A percentile compares a stretch with the other conserved stretches of the same genome.
Conservation (phyloP, 2,888 invertebrate genomes). For the Alsophila aescularia region DNA sequence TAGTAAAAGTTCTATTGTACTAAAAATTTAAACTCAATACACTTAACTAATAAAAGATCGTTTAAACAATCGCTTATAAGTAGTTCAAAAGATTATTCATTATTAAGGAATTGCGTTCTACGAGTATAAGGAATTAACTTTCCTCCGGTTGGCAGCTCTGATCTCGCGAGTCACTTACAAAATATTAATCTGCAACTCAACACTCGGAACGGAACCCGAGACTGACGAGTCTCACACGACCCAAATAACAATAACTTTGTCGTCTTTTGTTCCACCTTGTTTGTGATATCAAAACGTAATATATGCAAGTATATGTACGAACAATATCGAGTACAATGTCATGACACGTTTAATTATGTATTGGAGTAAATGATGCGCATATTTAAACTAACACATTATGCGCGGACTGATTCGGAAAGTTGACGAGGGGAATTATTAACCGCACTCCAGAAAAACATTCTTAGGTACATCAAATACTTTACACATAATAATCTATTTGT, state of each 20-base stretch:
- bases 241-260: slow-evolving; percentile 65
- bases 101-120: too few relatives aligned
- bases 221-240: slow-evolving; percentile 58
- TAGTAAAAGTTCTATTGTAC: too few relatives aligned
- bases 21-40: too few relatives aligned
- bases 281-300: slow-evolving; percentile 53
- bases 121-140: neutral
- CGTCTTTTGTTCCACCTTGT: slow-evolving; percentile 66
- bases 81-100: too few relatives aligned
- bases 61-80: too few relatives aligned
- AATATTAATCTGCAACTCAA: slow-evolving; percentile 69
- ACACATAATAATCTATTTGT: too few relatives aligned
- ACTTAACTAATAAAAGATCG: too few relatives aligned
- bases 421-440: neutral
- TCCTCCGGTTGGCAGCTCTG: neutral
- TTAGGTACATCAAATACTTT: too few relatives aligned
- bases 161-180: slow-evolving; percentile 38
- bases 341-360: slow-evolving; percentile 35
- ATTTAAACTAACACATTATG: slow-evolving; percentile 20
- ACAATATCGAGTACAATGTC: slow-evolving; percentile 33
- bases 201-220: slow-evolving; percentile 49
- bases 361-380: slow-evolving; percentile 30
- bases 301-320: slow-evolving; percentile 22
- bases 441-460: too few relatives aligned
- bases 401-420: neutral